Evolutionary conservation across 2,888 invertebrate species (phyloP), one percentile per base, ranked within the genome.

Genomic region (Drosophila diplacantha): DNA sequence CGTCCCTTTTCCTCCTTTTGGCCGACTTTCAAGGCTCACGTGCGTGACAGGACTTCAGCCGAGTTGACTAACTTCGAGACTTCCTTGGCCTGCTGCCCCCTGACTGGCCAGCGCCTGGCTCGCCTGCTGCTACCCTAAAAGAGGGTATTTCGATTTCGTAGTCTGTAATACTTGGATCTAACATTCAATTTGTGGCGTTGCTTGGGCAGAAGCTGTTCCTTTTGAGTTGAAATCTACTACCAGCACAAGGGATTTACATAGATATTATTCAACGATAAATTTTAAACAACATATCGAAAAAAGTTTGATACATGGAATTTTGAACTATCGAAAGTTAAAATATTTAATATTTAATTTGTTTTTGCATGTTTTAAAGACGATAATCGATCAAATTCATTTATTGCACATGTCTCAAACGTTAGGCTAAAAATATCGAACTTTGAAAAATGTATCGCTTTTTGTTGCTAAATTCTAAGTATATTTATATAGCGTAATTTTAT

Each of bases 11-110:
- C 11, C 24, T n/a, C 24, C 20, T 14, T 31, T 47, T 14, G 31
- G 32, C 32, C 26, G 22, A 29, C 35, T 41, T 44, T 46, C 16
- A 22, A 35, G 54, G 31, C 63, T 63, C 54, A 56, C 29, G 70
- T 75, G 75, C 75, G 75, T 81, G 70, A 59, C 67, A 60, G 66
- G 75, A 75, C 78, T 74, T 53, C 52, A 8, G 52, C 47, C 68
- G 31, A 59, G 59, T 58, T 61, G 50, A 61, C 51, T 50, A 61
- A 51, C 61, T 62, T 51, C 11, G 9, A 51, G 41, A 51, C 50
- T 29, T 34, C 9, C 39, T 9, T 8, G 29, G 38, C 34, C 16
- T 38, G 12, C n/a, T 24, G n/a, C 16, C 20, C n/a, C 26, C 14
- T 12, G 16, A 12, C 24, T n/a, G 18, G 26, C n/a, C 7, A 14